These are phyloP conservation scores for Pyxicephalus adspersus DNA, from an alignment of 2,113 vertebrate species.

Conservation along the genomic window DNA sequence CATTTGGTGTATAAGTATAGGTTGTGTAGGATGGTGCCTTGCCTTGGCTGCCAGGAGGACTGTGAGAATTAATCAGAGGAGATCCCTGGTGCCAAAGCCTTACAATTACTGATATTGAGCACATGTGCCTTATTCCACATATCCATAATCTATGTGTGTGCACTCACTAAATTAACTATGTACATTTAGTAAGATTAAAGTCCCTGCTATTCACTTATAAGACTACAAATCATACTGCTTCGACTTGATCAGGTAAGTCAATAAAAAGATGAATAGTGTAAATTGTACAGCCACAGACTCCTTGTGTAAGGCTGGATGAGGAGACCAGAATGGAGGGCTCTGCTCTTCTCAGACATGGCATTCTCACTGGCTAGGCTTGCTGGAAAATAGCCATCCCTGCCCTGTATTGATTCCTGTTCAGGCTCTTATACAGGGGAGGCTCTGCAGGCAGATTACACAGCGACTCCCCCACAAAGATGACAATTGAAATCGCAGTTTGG, in stretches of 20 bases:
- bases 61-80: background rate
- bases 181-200: constrained; percentile 55
- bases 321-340: background rate
- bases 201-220: constrained; percentile 47
- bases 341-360: constrained; percentile 63
- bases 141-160: constrained; percentile 49
- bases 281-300: constrained; percentile 6
- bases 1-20: too few species aligned
- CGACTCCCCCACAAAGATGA: constrained; percentile 79
- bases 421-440: constrained; percentile 71
- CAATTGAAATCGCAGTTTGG: constrained; percentile 78
- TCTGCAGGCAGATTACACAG: constrained; percentile 73
- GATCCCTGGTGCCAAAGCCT: background rate
- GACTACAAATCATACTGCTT: constrained; percentile 27
- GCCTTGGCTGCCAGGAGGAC: too few species aligned
- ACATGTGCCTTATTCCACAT: constrained; percentile 31
- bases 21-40: too few species aligned
- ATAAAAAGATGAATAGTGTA: constrained; percentile 33
- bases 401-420: constrained; percentile 86
- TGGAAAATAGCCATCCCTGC: constrained; percentile 75
- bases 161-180: constrained; percentile 53
- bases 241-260: constrained; percentile 30
- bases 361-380: constrained; percentile 66
- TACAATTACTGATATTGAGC: constrained; percentile 33
- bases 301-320: background rate